These are phyloP conservation scores for Cheilosia soror DNA, from an alignment of 2,888 invertebrate species.

Conservation along the genomic window DNA sequence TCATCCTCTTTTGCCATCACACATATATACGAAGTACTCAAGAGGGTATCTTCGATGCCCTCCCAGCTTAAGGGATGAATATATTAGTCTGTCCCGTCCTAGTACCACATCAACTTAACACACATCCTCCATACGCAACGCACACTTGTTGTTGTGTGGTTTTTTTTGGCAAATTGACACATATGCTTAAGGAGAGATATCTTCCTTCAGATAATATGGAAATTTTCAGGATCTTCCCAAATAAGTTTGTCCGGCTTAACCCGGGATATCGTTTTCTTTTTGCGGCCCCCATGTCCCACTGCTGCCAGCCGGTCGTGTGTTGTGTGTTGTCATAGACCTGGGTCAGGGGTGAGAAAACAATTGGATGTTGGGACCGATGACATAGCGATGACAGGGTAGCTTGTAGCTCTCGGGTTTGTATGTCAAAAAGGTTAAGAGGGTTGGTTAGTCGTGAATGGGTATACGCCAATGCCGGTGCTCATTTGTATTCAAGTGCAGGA, in stretches of 20 bases:
- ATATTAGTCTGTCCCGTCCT: conserved; percentile 70
- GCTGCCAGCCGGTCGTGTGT: conserved; percentile 8
- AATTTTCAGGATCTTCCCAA: conserved; percentile 80
- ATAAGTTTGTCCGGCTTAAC: conserved; percentile 73
- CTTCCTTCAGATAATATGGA: conserved; percentile 81
- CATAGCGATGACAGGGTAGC: conserved; percentile 67
- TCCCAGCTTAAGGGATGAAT: conserved; percentile 72
- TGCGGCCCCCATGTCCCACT: conserved; percentile 29
- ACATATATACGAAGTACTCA: conserved; percentile 49
- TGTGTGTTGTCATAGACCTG: conserved; percentile 57
- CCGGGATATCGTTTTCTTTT: conserved; percentile 60
- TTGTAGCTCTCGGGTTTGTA: conserved; percentile 53
- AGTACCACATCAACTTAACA: conserved; percentile 53
- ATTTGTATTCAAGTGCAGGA: conserved; percentile 73
- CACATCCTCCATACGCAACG: conserved; percentile 60
- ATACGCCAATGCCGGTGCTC: conserved; percentile 18
- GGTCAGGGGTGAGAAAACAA: conserved; percentile 71
- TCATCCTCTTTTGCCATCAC: conserved; percentile 38
- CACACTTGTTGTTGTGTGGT: conserved; percentile 70
- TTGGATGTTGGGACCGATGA: conserved; percentile 64
- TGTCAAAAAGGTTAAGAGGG: conserved; percentile 65
- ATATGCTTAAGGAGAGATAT: conserved; percentile 78
- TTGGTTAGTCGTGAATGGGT: neutral
- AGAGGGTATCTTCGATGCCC: conserved; percentile 52
- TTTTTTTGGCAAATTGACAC: conserved; percentile 72